Evolutionary conservation across 2,113 vertebrate species (phyloP), one percentile per base, ranked within the genome.

Genomic region (Noturus placidus): DNA sequence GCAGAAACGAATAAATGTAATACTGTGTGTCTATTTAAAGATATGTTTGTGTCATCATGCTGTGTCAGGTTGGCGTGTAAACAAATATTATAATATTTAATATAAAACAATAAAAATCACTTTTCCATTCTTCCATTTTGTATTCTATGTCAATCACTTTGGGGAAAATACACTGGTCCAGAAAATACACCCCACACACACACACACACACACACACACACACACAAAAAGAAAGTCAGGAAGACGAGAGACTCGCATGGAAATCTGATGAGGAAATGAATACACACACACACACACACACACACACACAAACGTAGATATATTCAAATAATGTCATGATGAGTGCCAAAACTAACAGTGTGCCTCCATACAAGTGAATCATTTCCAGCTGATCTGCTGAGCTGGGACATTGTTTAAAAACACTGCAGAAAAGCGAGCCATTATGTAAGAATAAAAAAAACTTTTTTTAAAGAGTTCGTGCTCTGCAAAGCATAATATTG

Each of bases 381-480:
- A 78, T 86, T 86, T 86, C 84, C 84, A 86, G 84, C 70, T 61
- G 25, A 63, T 77, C 84, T 86, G 84, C 84, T 86, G 84, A 86
- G 84, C 57, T 46, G 84, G 56, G 52, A 86, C 72, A 86, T 86
- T 86, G 72, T 57, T 78, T 70, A 5, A 86, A 56, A 86, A 27
- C 72, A 9, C 56, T 61, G 57, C 30, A 52, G 59, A 54, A 63
- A 65, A 38, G 57, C 42, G 50, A 77, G 38, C 56, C 35, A 50
- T 63, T 61, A 77, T 59, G 72, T 42, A 74, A 35, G 38, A 25
- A 82, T 38, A 20, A 56, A n/a, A 22, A 20, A 46, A 56, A 15
- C n/a, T n/a, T n/a, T n/a, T n/a, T 54, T 54, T 13, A 25, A 25
- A n/a, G 50, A 20, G 11, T 33, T 8, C 3, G 20, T 83, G 81